Evolutionary conservation across 2,113 vertebrate species (phyloP), one percentile per base, ranked within the genome.

Genomic region (Tylochromis polylepis): DNA sequence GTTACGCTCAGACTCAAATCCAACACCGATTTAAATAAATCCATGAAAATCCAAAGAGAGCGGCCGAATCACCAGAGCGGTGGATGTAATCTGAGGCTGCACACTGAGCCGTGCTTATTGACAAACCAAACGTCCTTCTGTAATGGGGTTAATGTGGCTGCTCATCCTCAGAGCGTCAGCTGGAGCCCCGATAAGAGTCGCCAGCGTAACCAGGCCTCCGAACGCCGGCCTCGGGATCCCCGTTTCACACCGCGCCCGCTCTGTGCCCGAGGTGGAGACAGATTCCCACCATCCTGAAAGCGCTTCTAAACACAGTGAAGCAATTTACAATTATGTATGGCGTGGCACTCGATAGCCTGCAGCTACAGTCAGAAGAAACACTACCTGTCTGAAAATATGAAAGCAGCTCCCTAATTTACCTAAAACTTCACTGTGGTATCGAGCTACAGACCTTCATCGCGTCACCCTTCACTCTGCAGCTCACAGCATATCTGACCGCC

Each of bases 131-230:
- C 70, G 14, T 38, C 2, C 9, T 41, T 43, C 51, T 12, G 51
- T 62, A 79, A 86, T 11, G 57, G 53, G 55, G 78, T 81, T 86
- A 81, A 88, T 80, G 79, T 88, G 60, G 72, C 82, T 10, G 84
- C 84, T 77, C 41, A 57, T 86, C 51, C 43, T 53, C 12, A 7
- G 57, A 87, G 82, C n/a, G 65, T 79, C 83, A 91, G 87, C 87
- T 82, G 85, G 59, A 84, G 83, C 75, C 86, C 79, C 1, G 41
- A 81, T 70, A 24, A 87, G 72, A 55, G 80, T 22, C 15, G 14
- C 20, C 57, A 67, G 46, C 84, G 79, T 7, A 31, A 88, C 46
- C 65, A 11, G 58, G 85, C 83, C 75, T 65, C 43, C 15, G 46
- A 82, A 83, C 27, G 49, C 49, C 20, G 12, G 77, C 89, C 75